Conservation (phyloP, 2,113 vertebrate genomes). For the Microtus ochrogaster region DNA sequence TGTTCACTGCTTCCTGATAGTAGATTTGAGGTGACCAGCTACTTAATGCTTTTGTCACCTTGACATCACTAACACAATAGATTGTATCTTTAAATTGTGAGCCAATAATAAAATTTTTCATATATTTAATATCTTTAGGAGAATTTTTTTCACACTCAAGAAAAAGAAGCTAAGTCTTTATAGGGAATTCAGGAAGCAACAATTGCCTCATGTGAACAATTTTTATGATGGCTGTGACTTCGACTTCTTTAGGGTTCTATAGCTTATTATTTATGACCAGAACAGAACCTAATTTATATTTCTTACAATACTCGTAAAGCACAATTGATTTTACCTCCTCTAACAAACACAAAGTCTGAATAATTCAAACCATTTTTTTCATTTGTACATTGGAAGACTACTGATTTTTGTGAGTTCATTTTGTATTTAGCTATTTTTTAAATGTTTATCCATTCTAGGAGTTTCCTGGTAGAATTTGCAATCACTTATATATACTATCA, state of each 20-base stretch:
- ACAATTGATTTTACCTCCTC: neutral
- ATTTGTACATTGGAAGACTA: neutral
- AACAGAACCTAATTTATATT: neutral
- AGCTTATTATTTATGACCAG: neutral
- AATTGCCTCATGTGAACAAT: neutral
- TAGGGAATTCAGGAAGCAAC: neutral
- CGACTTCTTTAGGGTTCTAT: neutral
- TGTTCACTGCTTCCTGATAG: neutral
- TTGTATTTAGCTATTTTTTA: neutral
- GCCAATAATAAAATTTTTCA: neutral
- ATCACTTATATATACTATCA: too few relatives aligned
- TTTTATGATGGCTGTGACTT: neutral
- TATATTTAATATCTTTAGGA: neutral
- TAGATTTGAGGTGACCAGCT: neutral
- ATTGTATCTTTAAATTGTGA: neutral
- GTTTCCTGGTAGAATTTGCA: neutral
- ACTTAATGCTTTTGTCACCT: neutral
- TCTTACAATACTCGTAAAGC: neutral
- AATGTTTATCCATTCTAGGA: neutral
- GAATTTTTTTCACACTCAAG: neutral
- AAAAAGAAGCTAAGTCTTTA: neutral
- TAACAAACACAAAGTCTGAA: neutral
- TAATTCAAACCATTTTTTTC: neutral
- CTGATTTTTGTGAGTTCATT: neutral
- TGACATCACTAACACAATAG: neutral